Percentiles rank a stretch among this genome's conserved stretches.
Conservation (phyloP, 2,888 invertebrate genomes). For the Apantesis nais region DNA sequence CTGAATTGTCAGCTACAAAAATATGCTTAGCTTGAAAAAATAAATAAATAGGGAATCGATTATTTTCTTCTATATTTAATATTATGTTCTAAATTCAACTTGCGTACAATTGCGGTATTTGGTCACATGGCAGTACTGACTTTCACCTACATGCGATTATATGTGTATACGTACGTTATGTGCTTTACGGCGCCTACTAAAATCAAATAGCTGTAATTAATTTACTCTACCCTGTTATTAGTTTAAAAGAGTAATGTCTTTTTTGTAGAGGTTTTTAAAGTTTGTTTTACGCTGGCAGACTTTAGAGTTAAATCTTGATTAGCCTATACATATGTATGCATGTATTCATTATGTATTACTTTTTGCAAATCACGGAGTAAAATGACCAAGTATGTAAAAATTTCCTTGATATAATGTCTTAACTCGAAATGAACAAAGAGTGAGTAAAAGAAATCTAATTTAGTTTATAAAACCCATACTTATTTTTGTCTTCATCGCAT, state of each 20-base stretch:
- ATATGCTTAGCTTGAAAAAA: conserved; percentile 10
- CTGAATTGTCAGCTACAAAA: background rate
- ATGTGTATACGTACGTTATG: conserved; percentile 44
- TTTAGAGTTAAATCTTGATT: background rate
- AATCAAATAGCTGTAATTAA: conserved; percentile 10
- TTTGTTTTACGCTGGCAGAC: background rate
- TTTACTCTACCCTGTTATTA: background rate
- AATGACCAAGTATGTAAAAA: too few relatives aligned
- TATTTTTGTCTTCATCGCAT: too few relatives aligned
- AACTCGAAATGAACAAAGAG: too few relatives aligned
- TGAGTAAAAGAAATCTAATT: background rate
- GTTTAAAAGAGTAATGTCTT: background rate
- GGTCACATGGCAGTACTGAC: conserved; percentile 55
- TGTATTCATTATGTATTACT: too few relatives aligned
- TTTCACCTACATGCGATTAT: conserved; percentile 56
- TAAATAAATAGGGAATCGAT: conserved; percentile 16
- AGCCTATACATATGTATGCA: background rate
- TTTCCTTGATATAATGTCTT: too few relatives aligned
- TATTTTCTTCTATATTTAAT: conserved; percentile 24
- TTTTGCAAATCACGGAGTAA: background rate
- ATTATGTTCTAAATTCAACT: conserved; percentile 49
- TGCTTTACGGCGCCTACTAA: conserved; percentile 29
- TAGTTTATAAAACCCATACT: too few relatives aligned
- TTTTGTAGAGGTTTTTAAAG: background rate
- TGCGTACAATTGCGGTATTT: conserved; percentile 56